Conservation (phyloP, 2,113 vertebrate species). For the Pelvicachromis taeniatus region DNA sequence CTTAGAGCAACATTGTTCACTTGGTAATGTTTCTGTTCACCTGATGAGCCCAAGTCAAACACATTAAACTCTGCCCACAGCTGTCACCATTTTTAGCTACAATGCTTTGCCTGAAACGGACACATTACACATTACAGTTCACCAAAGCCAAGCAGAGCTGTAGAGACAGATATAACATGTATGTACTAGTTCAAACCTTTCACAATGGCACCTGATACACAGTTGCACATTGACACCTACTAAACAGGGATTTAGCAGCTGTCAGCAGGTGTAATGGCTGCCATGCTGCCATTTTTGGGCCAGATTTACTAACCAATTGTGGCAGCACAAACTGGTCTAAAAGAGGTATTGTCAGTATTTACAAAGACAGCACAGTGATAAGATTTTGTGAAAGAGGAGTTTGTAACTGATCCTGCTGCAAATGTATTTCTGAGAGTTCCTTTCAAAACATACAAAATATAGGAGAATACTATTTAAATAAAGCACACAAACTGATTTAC, state of each 20-base stretch:
- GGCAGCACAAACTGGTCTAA: not conserved
- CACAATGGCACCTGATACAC: not conserved
- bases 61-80: not conserved
- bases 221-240: not conserved
- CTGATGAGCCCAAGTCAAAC: not conserved
- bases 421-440: not conserved
- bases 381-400: not conserved
- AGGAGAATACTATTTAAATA: not conserved
- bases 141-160: not conserved
- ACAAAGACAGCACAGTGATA: not conserved
- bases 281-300: not conserved
- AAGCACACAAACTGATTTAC: not conserved
- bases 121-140: not conserved
- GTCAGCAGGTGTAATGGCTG: not conserved
- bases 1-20: not conserved
- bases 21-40: not conserved
- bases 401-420: not conserved
- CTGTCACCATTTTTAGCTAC: not conserved
- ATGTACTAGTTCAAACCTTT: not conserved
- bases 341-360: not conserved
- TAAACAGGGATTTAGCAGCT: not conserved
- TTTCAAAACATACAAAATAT: not conserved
- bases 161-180: not conserved
- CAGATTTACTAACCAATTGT: not conserved
- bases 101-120: not conserved